Conservation (phyloP, 2,797 vertebrate genomes). For the Gadopsis bispinosus region DNA sequence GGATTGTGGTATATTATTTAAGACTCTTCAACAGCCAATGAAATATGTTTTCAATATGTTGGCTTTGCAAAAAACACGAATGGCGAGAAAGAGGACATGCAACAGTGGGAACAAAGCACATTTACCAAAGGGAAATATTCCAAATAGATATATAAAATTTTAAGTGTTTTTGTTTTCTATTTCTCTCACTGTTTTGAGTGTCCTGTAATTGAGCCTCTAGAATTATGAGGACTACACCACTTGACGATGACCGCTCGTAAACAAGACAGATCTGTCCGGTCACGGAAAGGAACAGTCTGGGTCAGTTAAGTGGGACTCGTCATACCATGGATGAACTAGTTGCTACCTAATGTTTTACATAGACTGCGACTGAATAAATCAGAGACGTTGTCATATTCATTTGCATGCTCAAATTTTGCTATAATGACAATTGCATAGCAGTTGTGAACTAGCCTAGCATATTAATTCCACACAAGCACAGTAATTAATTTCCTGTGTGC, state of each 20-base stretch:
- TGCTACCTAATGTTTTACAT: conserved; percentile 65
- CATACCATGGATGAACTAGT: conserved; percentile 57
- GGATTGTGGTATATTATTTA: conserved; percentile 74
- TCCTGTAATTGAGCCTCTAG: conserved; percentile 53
- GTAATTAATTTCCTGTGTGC: conserved; percentile 74
- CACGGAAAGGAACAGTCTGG: conserved; percentile 19
- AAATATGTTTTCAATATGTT: conserved; percentile 39
- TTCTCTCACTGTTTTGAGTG: conserved; percentile 50
- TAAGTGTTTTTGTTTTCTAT: conserved; percentile 40
- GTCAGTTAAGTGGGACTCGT: conserved; percentile 43
- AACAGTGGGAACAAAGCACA: conserved; percentile 68
- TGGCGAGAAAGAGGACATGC: conserved; percentile 54
- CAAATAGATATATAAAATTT: conserved; percentile 73
- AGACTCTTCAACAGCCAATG: conserved; percentile 72
- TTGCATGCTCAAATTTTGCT: conserved; percentile 66
- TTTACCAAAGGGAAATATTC: conserved; percentile 82
- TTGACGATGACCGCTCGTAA: conserved; percentile 60
- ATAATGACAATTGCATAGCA: conserved; percentile 56
- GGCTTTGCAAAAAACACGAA: conserved; percentile 62
- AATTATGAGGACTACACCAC: conserved; percentile 55
- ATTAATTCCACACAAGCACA: conserved; percentile 69
- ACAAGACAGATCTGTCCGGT: conserved; percentile 40
- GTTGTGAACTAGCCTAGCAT: conserved; percentile 67
- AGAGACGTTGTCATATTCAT: conserved; percentile 58
- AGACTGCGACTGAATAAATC: conserved; percentile 57